These are phyloP conservation scores for Sphaerophoria taeniata DNA, from an alignment of 2,888 invertebrate genomes.

Conservation along the genomic window DNA sequence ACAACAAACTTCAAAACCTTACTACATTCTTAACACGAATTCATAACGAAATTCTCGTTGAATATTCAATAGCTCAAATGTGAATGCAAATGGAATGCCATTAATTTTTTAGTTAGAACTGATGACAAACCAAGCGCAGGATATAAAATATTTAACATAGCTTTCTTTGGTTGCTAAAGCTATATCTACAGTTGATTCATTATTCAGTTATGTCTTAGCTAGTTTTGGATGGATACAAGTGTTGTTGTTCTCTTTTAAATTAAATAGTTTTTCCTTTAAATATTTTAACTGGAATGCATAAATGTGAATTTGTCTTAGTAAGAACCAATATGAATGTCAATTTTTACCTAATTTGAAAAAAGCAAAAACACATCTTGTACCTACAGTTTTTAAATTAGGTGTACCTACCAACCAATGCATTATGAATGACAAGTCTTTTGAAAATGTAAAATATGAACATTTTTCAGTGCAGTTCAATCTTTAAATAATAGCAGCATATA, in stretches of 20 bases:
- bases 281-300: too few relatives aligned
- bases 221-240: not conserved
- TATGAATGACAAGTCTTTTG: too few relatives aligned
- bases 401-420: too few relatives aligned
- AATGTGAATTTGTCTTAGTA: not conserved
- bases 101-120: conserved; percentile 57
- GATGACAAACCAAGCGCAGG: conserved; percentile 21
- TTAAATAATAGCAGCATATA: too few relatives aligned
- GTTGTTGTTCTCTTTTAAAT: not conserved
- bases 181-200: conserved; percentile 15
- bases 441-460: too few relatives aligned
- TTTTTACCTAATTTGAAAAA: too few relatives aligned
- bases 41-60: conserved; percentile 60
- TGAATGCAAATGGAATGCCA: conserved; percentile 66
- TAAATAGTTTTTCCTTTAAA: not conserved
- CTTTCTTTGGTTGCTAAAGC: conserved; percentile 30
- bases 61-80: conserved; percentile 67
- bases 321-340: too few relatives aligned
- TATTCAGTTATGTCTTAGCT: conserved; percentile 12
- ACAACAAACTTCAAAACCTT: conserved; percentile 8
- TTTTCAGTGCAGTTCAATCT: too few relatives aligned
- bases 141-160: conserved; percentile 48
- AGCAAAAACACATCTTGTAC: too few relatives aligned
- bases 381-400: too few relatives aligned
- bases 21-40: conserved; percentile 32